Base-by-base conservation (phyloP, 2,888 invertebrate species). In the Tenthredo livida region DNA sequence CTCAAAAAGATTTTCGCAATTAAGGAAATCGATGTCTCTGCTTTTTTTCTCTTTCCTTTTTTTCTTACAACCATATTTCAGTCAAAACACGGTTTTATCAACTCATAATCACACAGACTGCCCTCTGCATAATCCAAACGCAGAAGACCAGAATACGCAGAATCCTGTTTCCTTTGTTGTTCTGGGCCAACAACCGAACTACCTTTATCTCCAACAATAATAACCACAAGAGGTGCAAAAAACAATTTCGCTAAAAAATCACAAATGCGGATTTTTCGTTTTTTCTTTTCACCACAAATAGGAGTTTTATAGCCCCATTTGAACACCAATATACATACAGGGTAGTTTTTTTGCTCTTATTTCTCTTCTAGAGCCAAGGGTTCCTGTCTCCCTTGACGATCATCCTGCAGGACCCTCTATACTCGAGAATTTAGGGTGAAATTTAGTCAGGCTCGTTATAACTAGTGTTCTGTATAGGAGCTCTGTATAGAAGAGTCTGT, bases 151-250 rank as follows among this genome's bases (percentile, higher is more conserved):
- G 7, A 72, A 40, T 72, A 72, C n/a, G n/a, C 40, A 5, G 37
- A 40, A 40, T n/a, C 70, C 15, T 37, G 15, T 70, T 70, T 70
- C 70, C 70, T 70, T 70, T 70, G 70, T 70, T 37, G n/a, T 37
- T 37, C 33, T 70, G 33, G 67, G 15, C 33, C 33, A 67, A 1
- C 17, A 67, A 37, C 17, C 67, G 17, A 29, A 12, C n/a, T n/a
- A n/a, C n/a, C n/a, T n/a, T n/a, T n/a, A n/a, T n/a, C n/a, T n/a
- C n/a, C n/a, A n/a, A n/a, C n/a, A n/a, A n/a, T n/a, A n/a, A n/a
- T n/a, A n/a, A n/a, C n/a, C n/a, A n/a, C n/a, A n/a, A n/a, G n/a
- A n/a, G n/a, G n/a, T n/a, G n/a, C n/a, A n/a, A n/a, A n/a, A n/a
- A n/a, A n/a, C n/a, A n/a, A n/a, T n/a, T n/a, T n/a, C n/a, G 33